Base-by-base conservation (phyloP, 2,113 vertebrate species). In the Eolophus roseicapilla region DNA sequence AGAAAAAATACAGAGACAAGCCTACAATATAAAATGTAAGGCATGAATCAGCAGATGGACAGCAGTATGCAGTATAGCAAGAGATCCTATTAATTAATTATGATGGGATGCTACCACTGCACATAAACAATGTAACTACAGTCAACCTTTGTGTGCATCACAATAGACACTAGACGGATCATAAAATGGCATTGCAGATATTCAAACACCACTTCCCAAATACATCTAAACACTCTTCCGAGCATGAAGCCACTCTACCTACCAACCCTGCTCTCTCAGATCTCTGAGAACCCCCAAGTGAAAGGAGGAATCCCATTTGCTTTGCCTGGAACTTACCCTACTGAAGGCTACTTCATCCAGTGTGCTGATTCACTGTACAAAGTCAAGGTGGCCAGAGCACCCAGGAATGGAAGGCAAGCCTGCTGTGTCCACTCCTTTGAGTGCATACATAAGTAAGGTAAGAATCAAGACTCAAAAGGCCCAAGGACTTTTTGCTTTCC, bases 181-280 rank as follows among this genome's bases (percentile, higher is more conserved):
- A 55, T 44, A 50, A 77, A 24, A 37, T 10, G 5, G 2, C 10
- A n/a, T 12, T 46, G 35, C 55, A 77, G 37, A 18, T 65, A 57
- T 49, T 77, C 33, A 65, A 43, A 71, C 9, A 67, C 29, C 19
- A 46, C 10, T 76, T 70, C 13, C n/a, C 62, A 71, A 65, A 37
- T 15, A 16, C 20, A 43, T 43, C 57, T 74, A 46, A 90, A 31
- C 19, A 47, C 25, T 65, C 14, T 17, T 39, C 33, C 23, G 28
- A 37, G 21, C 28, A 10, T 11, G 11, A 43, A 62, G 24, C 7
- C 16, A 12, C 17, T 69, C 3, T 0, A 1, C 10, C 13, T 21
- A 25, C 14, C 39, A 24, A 44, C 7, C 4, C 41, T 60, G 7
- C 41, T 50, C 11, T 2, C n/a, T 62, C 41, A 67, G 18, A n/a